A percentile compares a stretch with the other conserved stretches of the same genome.
Conservation (phyloP, 35 echinoderm and acorn worm genomes). For the Apostichopus parvimensis region DNA sequence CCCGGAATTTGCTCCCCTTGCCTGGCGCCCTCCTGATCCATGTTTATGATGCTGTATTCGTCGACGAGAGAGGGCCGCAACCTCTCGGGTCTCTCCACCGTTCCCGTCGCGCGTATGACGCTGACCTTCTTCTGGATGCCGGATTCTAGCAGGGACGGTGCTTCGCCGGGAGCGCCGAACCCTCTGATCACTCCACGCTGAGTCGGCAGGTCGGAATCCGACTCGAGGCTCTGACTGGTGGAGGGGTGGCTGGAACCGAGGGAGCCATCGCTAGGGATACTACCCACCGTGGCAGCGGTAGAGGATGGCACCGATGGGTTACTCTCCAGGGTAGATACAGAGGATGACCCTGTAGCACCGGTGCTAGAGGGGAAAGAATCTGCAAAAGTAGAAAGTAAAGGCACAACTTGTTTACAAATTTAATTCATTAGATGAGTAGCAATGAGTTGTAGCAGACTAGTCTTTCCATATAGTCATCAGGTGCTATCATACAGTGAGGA, state of each 20-base stretch:
- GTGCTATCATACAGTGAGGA: too few relatives aligned
- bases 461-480: too few relatives aligned
- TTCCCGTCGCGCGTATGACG: constrained; percentile 83
- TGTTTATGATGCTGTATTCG: constrained; percentile 32
- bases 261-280: neutral
- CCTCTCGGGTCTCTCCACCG: constrained; percentile 66
- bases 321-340: neutral
- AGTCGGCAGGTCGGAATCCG: neutral
- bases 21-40: neutral
- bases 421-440: too few relatives aligned
- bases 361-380: constrained; percentile 23
- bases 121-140: constrained; percentile 69
- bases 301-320: constrained; percentile 16
- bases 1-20: neutral
- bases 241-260: constrained; percentile 8
- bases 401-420: too few relatives aligned
- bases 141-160: neutral
- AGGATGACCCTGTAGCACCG: constrained; percentile 54
- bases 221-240: neutral
- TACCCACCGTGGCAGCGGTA: neutral
- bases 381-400: neutral
- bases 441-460: too few relatives aligned
- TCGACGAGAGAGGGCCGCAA: constrained; percentile 1
- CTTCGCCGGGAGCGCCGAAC: neutral
- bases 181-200: constrained; percentile 26